These are phyloP conservation scores for Drosophila hawaiiensis DNA, from an alignment of 2,888 invertebrate species.

Conservation along the genomic window DNA sequence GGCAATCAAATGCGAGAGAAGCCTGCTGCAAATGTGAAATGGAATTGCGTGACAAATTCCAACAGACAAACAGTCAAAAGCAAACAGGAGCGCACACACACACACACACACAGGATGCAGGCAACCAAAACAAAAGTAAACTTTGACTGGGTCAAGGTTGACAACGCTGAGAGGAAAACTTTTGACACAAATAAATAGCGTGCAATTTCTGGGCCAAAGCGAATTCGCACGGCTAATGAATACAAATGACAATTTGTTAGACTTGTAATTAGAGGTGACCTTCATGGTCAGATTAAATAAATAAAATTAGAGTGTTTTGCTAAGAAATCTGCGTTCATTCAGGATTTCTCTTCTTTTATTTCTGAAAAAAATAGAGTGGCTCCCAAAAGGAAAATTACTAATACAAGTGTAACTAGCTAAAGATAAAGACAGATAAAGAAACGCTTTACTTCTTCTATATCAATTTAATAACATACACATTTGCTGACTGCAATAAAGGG, in stretches of 20 bases:
- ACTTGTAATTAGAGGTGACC: slow-evolving; percentile 13
- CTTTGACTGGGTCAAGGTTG: slow-evolving; percentile 62
- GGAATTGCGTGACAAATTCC: slow-evolving; percentile 53
- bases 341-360: neutral
- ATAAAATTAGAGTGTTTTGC: neutral
- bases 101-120: neutral
- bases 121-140: slow-evolving; percentile 6
- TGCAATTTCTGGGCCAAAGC: slow-evolving; percentile 1
- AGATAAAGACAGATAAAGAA: neutral
- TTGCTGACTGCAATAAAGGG: neutral
- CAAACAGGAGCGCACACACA: neutral
- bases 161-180: slow-evolving; percentile 25
- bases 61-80: slow-evolving; percentile 12
- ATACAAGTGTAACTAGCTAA: neutral
- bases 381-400: neutral
- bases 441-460: neutral
- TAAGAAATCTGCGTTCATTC: neutral
- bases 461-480: neutral
- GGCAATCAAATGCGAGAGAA: slow-evolving; percentile 22
- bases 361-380: neutral
- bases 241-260: slow-evolving; percentile 10
- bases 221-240: slow-evolving; percentile 41
- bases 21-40: slow-evolving; percentile 39
- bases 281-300: neutral
- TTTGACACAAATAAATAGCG: slow-evolving; percentile 34